These are phyloP conservation scores for Caranx ignobilis DNA, from an alignment of 2,113 vertebrate genomes.

Conservation along the genomic window DNA sequence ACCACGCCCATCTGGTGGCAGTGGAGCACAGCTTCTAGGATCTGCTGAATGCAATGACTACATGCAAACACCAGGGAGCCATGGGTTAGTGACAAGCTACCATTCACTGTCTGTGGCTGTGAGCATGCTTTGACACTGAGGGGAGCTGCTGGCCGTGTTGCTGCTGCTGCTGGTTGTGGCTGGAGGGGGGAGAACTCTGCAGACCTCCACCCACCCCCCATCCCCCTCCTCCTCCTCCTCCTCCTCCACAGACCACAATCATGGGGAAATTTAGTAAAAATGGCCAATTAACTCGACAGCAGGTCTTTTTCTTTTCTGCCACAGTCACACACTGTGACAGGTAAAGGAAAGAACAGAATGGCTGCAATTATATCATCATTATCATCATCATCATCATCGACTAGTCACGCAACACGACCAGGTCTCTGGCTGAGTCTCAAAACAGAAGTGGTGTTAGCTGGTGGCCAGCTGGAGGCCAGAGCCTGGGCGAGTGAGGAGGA, in stretches of 20 bases:
- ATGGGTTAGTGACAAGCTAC: constrained; percentile 91
- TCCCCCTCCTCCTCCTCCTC: too few relatives aligned
- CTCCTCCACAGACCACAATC: background rate
- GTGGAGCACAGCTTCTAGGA: constrained; percentile 97
- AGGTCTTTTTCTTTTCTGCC: background rate
- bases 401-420: constrained; percentile 9
- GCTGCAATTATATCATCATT: background rate
- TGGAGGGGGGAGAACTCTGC: background rate
- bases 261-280: background rate
- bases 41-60: constrained; percentile 99
- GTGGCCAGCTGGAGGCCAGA: constrained; percentile 69
- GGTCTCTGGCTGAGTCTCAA: constrained; percentile 79
- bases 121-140: constrained; percentile 81
- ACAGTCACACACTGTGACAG: background rate
- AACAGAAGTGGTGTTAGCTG: constrained; percentile 87
- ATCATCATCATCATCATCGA: background rate
- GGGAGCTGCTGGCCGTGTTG: constrained; percentile 52
- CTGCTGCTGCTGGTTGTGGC: too few relatives aligned
- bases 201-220: too few relatives aligned
- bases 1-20: constrained; percentile 99
- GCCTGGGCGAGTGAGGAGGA: constrained; percentile 1
- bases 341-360: background rate
- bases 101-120: constrained; percentile 82
- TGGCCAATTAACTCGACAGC: background rate
- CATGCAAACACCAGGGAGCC: constrained; percentile 97